Base-by-base conservation (phyloP, 2,888 invertebrate species). In the Charanyca ferruginea region DNA sequence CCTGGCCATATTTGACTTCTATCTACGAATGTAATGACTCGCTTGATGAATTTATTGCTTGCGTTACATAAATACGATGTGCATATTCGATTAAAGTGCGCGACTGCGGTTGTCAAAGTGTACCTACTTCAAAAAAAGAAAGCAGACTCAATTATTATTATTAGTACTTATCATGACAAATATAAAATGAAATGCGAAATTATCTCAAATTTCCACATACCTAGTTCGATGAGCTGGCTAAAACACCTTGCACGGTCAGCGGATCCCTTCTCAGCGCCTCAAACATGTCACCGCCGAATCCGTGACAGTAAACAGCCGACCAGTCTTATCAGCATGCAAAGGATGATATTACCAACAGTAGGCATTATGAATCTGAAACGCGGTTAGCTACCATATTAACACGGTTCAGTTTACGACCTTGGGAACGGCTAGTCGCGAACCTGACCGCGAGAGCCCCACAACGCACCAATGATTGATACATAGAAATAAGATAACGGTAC, bases 291-390 rank as follows among this genome's bases (percentile, higher is more conserved):
- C 79, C 77, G 76, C 76, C 79, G 79, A 85, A 86, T 87, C 85
- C 79, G 84, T 79, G 83, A 85, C 83, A 83, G 75, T 81, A 77
- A 85, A 85, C 85, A 76, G 85, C 77, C 80, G 73, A 77, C 74
- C 80, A 66, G 70, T 80, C 76, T 78, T 85, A 91, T 91, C 87
- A 87, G 85, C 88, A 91, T 91, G 87, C 90, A 90, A 85, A 89
- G 86, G 86, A 89, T 89, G 88, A 87, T 89, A 90, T 90, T 89
- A 92, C 89, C 85, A 83, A 79, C 85, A 87, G 85, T 80, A 81
- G 79, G 83, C 83, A 83, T 84, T 82, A 82, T 86, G 87, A 87
- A 87, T 88, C 89, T 87, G 85, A 88, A 87, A 85, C 89, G 88
- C 86, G 84, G 85, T 88, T 85, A 72, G 77, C 62, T 59, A 85